Conservation (phyloP, 2,888 invertebrate species). For the Coenonympha glycerion region DNA sequence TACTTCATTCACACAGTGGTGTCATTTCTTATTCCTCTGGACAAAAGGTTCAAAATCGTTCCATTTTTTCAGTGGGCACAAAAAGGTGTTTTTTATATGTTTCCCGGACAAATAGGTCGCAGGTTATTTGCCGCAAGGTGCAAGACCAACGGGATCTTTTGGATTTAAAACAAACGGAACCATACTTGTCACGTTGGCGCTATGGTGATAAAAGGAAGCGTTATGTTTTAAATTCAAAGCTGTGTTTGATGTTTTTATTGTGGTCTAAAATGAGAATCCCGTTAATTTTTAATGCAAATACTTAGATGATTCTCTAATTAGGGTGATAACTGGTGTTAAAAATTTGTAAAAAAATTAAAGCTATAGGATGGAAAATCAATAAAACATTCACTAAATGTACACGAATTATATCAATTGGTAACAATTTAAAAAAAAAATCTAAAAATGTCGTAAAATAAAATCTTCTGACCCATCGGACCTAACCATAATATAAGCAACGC, state of each 20-base stretch:
- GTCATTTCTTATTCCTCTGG: constrained; percentile 12
- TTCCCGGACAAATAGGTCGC: constrained; percentile 69
- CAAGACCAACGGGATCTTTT: constrained; percentile 60
- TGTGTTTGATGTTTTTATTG: constrained; percentile 37
- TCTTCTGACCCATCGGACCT: constrained; percentile 18
- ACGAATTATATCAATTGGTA: neutral
- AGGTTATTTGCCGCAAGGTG: constrained; percentile 75
- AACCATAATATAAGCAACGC: constrained; percentile 13
- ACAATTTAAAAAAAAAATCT: too few relatives aligned
- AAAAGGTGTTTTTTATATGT: constrained; percentile 50
- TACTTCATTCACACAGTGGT: constrained; percentile 7
- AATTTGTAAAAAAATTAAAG: too few relatives aligned
- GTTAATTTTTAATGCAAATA: too few relatives aligned
- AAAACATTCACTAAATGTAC: too few relatives aligned
- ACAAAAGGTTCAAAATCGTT: constrained; percentile 24
- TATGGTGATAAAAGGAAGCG: constrained; percentile 54
- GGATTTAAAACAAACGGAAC: constrained; percentile 64
- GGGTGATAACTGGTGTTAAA: too few relatives aligned
- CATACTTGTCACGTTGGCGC: constrained; percentile 52
- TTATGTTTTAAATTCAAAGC: constrained; percentile 52
- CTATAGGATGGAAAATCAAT: too few relatives aligned
- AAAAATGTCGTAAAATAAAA: neutral
- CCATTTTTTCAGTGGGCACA: constrained; percentile 21
- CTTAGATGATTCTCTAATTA: too few relatives aligned
- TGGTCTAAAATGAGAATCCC: too few relatives aligned